These are phyloP conservation scores for Myanophis thanlyinensis DNA, from an alignment of 2,113 vertebrate species.

Conservation along the genomic window DNA sequence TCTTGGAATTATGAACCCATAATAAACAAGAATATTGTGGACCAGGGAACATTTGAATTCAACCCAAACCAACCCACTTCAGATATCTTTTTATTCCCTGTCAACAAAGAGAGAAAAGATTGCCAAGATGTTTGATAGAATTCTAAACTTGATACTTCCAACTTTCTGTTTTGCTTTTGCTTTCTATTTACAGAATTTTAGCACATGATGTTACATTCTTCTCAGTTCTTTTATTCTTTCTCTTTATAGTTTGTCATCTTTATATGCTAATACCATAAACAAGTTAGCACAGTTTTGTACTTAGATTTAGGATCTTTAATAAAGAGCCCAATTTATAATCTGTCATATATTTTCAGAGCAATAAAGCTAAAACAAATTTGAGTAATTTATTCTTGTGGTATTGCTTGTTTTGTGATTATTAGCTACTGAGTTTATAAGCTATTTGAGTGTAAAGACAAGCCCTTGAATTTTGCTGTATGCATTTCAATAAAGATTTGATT, in stretches of 20 bases:
- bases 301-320: constrained; percentile 45
- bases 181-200: accelerated
- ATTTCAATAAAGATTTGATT: not conserved
- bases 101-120: not conserved
- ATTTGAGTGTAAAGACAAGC: not conserved
- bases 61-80: not conserved
- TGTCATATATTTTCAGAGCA: constrained; percentile 12
- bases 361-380: constrained; percentile 47
- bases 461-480: not conserved
- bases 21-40: not conserved
- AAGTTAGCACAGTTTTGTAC: constrained; percentile 3
- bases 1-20: not conserved
- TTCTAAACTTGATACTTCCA: not conserved
- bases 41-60: not conserved
- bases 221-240: not conserved
- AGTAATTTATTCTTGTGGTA: constrained; percentile 33
- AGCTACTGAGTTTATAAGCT: not conserved
- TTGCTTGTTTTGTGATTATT: constrained; percentile 48
- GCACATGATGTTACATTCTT: not conserved
- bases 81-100: not conserved
- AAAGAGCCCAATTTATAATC: constrained; percentile 35
- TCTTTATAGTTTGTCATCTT: not conserved
- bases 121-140: not conserved
- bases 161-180: not conserved
- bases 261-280: constrained; percentile 2